A percentile compares a stretch with the other conserved stretches of the same genome.
phyloP scores from a whole-genome alignment of 2,888 invertebrate genomes.

The Drosophila mercatorum region DNA sequence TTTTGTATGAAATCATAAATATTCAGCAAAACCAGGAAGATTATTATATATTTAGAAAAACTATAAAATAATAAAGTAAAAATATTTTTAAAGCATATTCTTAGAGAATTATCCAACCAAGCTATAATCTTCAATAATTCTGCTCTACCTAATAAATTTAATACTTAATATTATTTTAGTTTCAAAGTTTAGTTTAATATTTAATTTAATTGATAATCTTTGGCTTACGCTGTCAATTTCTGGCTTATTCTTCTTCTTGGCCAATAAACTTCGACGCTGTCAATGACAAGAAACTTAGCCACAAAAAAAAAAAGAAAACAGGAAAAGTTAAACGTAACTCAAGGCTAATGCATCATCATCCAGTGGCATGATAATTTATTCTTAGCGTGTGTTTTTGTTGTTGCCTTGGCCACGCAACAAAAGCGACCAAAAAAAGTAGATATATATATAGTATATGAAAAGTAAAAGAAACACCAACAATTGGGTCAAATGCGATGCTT shows the following conservation, averaged over 20 bases:
- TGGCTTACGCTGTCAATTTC: not conserved
- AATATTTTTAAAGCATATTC: not conserved
- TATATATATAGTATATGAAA: not conserved
- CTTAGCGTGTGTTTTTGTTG: slow-evolving; percentile 44
- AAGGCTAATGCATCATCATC: slow-evolving; percentile 59
- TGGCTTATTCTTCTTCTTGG: not conserved
- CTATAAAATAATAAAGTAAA: not conserved
- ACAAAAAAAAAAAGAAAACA: not conserved
- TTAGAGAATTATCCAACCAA: not conserved
- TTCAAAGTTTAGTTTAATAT: no score
- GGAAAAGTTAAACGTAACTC: slow-evolving; percentile 24
- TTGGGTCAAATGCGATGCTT: slow-evolving; percentile 54
- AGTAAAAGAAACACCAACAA: slow-evolving; percentile 31
- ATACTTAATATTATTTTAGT: no score
- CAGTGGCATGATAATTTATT: slow-evolving; percentile 52
- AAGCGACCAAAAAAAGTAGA: slow-evolving; percentile 8
- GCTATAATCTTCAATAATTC: no score
- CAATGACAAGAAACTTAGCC: slow-evolving; percentile 20
- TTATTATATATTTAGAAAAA: not conserved
- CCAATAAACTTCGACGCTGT: not conserved
- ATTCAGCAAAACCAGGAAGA: not conserved
- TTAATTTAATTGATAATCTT: no score
- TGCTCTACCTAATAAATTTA: no score
- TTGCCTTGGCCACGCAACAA: slow-evolving; percentile 53
- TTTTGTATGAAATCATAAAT: not conserved